Base-by-base conservation (phyloP, 2,888 invertebrate species). In the Apeira syringaria region DNA sequence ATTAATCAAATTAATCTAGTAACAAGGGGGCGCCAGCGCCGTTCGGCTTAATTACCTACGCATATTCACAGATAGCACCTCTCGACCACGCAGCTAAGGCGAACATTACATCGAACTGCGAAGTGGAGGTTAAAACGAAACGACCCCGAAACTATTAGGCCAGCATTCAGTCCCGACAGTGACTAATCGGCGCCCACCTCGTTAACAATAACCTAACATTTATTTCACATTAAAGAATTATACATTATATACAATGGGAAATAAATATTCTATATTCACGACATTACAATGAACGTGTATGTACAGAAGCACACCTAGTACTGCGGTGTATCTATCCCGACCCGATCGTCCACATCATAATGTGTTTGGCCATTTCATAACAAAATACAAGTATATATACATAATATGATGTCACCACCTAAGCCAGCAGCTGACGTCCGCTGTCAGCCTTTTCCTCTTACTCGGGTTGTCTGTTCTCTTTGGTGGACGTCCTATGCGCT, bases 201-300 rank as follows among this genome's bases (percentile, higher is more conserved):
- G 56, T 60, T 50, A 15, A 56, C 47, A 11, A 42, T 29, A 52
- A 34, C 61, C n/a, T 65, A 43, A 47, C 38, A 35, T 43, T 33
- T 37, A 46, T 31, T 47, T 37, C 43, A 47, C 42, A 29, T 30
- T 18, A 51, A 53, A 36, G 59, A 64, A 82, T 80, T 81, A 80
- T 77, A 85, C 85, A 84, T 81, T 88, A 87, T 88, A 85, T 88
- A 88, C 88, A 87, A 81, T 76, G 79, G 77, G 82, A 84, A 86
- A 87, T 85, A 87, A 85, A 87, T 87, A 85, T 67, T 64, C 50
- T 57, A 58, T 76, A 78, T 70, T 74, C 78, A 82, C 79, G 83
- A 79, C 69, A 63, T 75, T 75, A 76, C 67, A 72, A 55, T 51
- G 74, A 71, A 68, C 74, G 83, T 80, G 80, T 87, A 86, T 86